Evolutionary conservation across 2,797 vertebrate species (phyloP).

Genomic region (Semotilus atromaculatus): DNA sequence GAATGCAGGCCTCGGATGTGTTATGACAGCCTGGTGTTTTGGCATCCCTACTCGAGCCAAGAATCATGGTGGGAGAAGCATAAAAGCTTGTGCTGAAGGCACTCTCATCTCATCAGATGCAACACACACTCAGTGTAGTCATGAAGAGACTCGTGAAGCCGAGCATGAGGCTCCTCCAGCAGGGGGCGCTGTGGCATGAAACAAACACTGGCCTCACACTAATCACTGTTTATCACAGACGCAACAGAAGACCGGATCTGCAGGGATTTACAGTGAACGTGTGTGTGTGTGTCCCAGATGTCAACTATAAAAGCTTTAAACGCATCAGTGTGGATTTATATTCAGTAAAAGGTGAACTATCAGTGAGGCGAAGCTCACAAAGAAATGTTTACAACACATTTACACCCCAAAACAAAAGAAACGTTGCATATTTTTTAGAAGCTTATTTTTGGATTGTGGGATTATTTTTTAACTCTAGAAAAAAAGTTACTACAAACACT

Average conservation of each 20-base stretch:
- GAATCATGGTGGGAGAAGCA: neutral
- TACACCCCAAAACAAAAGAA: neutral
- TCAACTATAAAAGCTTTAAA: neutral
- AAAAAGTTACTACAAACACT: neutral
- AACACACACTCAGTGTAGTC: too few species aligned
- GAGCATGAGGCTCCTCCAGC: slow-evolving; percentile 1
- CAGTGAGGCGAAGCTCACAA: neutral
- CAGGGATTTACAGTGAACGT: neutral
- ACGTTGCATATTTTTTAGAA: neutral
- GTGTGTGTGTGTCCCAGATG: neutral
- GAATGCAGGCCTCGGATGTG: neutral
- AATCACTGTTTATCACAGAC: neutral
- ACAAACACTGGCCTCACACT: neutral
- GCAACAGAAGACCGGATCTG: neutral
- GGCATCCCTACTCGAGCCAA: neutral
- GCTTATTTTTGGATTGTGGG: neutral
- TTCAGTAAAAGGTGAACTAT: too few species aligned
- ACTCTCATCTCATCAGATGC: neutral
- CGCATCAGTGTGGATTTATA: neutral
- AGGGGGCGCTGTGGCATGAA: slow-evolving; percentile 42
- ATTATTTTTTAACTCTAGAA: neutral
- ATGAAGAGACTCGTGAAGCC: neutral
- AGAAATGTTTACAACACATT: too few species aligned
- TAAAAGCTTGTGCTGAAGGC: neutral
- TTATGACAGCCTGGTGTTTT: slow-evolving; percentile 27